Percentiles rank a stretch among this genome's conserved stretches.
Evolutionary conservation across 2,888 invertebrate species (phyloP).

Genomic region (Hemistola chrysoprasaria): DNA sequence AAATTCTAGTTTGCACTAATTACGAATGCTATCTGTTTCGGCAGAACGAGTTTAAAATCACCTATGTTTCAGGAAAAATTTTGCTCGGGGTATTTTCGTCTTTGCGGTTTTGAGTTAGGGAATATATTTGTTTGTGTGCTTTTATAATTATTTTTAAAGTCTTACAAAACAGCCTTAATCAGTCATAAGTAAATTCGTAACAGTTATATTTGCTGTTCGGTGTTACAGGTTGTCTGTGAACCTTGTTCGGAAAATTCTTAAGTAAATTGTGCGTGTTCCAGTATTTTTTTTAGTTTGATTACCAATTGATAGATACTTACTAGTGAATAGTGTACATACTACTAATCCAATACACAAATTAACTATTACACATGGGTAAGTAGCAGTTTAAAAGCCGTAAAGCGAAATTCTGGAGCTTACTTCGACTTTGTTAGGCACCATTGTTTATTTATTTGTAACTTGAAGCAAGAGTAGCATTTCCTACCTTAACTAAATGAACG

Average conservation of each 20-base stretch:
- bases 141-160: conserved; percentile 36
- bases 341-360: too few species aligned
- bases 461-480: too few species aligned
- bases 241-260: conserved; percentile 31
- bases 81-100: conserved; percentile 37
- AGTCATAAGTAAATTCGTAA: conserved; percentile 55
- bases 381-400: too few species aligned
- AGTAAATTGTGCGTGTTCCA: conserved; percentile 3
- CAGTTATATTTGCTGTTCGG: conserved; percentile 35
- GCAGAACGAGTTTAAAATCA: conserved; percentile 61
- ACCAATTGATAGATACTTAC: too few species aligned
- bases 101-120: conserved; percentile 40
- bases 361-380: too few species aligned
- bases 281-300: too few species aligned
- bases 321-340: too few species aligned
- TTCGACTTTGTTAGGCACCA: too few species aligned
- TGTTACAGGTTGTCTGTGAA: conserved; percentile 33
- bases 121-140: conserved; percentile 45
- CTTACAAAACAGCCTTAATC: conserved; percentile 61
- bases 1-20: conserved; percentile 53
- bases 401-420: too few species aligned
- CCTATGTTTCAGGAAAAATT: conserved; percentile 50
- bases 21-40: conserved; percentile 58
- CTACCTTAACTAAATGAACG: too few species aligned
- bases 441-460: too few species aligned